Conservation (phyloP, 2,888 invertebrate genomes). For the Thecophora atra region DNA sequence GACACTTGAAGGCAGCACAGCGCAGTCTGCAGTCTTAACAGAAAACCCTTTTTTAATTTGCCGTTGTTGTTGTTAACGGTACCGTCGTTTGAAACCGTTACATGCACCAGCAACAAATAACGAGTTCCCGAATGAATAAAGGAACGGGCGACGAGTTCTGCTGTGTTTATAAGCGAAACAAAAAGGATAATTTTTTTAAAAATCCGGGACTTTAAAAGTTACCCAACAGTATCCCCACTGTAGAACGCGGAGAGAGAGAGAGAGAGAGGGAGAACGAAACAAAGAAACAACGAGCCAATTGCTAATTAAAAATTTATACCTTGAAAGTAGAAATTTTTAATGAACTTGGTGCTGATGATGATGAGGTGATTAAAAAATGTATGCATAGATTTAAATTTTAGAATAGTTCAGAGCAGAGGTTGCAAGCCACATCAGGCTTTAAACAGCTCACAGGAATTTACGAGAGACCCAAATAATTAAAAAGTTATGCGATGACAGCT, state of each 20-base stretch:
- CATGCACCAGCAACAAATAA: background rate
- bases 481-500: too few species aligned
- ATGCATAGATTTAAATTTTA: constrained; percentile 24
- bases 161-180: background rate
- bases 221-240: background rate
- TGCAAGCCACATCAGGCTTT: background rate
- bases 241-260: background rate
- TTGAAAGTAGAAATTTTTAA: constrained; percentile 58
- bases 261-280: constrained; percentile 41
- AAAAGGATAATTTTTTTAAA: background rate
- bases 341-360: constrained; percentile 46
- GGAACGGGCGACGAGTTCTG: background rate
- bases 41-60: constrained; percentile 24
- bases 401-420: background rate
- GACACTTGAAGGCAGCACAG: constrained; percentile 5
- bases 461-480: too few species aligned
- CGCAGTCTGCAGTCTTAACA: constrained; percentile 20
- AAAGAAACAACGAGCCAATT: constrained; percentile 63
- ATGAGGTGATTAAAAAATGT: constrained; percentile 30
- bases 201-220: constrained; percentile 6
- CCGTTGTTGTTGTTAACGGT: background rate
- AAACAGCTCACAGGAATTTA: background rate
- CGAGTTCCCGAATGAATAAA: background rate
- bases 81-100: background rate
- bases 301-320: constrained; percentile 64